Evolutionary conservation across 2,113 vertebrate species (phyloP), one percentile per base, ranked within the genome.

Genomic region (pig (Sus scrofa)): DNA sequence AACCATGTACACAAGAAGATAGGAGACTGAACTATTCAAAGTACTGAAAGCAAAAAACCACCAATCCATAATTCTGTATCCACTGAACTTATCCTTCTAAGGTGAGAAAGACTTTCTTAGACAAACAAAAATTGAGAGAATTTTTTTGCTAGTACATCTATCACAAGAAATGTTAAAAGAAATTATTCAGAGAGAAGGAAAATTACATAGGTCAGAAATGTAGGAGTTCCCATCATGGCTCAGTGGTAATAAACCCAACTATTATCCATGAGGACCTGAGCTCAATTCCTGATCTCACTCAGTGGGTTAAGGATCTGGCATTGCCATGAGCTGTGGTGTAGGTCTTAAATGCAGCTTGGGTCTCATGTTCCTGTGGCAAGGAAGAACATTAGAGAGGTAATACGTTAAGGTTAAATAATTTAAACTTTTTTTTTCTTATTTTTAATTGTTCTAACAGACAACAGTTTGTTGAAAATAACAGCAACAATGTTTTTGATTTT

Each of bases 51-150:
- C 62, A 37, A 50, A 65, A 75, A 84, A n/a, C 7, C 50, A 39
- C 20, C 10, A 39, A 62, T 60, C 32, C 7, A n/a, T 18, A 77
- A 84, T 27, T 84, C 39, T 89, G 20, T 24, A 78, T 22, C 60
- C 19, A 67, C 20, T 37, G 52, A 82, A 81, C 37, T 32, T 44
- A 94, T n/a, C 52, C 73, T 90, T 86, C 68, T 68, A 87, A 96
- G 58, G 4, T 81, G 14, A 89, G 58, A 82, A 65, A 79, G 65
- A 54, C 20, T 20, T 63, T 65, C 39, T 52, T 10, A 68, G 19
- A 65, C 67, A 58, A 78, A 60, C 20, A 81, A 79, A 70, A 68
- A 27, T 3, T n/a, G 16, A n/a, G 10, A 3, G 32, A 26, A 11
- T 6, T 60, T 82, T 63, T 56, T 77, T n/a, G 22, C 18, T 27